Conservation (phyloP, 1,140 invertebrate genomes). For the Plodia interpunctella region DNA sequence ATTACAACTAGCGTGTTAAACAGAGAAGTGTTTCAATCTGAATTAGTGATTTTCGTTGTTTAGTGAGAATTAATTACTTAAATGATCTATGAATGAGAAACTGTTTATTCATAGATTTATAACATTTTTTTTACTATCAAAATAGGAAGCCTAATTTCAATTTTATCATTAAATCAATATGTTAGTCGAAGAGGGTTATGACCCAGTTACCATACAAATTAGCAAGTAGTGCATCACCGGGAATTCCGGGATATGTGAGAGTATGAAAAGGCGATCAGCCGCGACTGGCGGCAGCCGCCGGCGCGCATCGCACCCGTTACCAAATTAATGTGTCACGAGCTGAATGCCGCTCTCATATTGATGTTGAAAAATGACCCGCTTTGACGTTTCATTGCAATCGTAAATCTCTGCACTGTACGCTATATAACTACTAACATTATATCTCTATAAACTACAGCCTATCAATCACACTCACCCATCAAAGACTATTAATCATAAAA, state of each 20-base stretch:
- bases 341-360: slow-evolving; percentile 34
- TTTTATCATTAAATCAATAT: too few species aligned
- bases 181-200: background rate
- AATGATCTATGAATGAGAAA: too few species aligned
- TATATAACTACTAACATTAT: slow-evolving; percentile 9
- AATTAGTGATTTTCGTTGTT: too few species aligned
- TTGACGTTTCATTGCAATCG: slow-evolving; percentile 41
- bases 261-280: slow-evolving; percentile 38
- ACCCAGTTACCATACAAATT: slow-evolving; percentile 1
- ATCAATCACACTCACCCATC: slow-evolving; percentile 9
- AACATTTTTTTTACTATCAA: too few species aligned
- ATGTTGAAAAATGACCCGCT: slow-evolving; percentile 40
- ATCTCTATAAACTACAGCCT: slow-evolving; percentile 8
- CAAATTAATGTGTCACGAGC: slow-evolving; percentile 48
- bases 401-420: slow-evolving; percentile 31
- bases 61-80: too few species aligned
- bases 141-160: too few species aligned
- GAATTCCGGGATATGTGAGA: background rate
- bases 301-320: slow-evolving; percentile 28
- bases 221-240: background rate
- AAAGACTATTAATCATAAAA: background rate
- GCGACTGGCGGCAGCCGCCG: slow-evolving; percentile 8
- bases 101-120: too few species aligned
- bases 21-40: too few species aligned
- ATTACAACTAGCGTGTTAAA: too few species aligned